Conservation (phyloP, 2,888 invertebrate genomes). For the Ethmia dodecea region DNA sequence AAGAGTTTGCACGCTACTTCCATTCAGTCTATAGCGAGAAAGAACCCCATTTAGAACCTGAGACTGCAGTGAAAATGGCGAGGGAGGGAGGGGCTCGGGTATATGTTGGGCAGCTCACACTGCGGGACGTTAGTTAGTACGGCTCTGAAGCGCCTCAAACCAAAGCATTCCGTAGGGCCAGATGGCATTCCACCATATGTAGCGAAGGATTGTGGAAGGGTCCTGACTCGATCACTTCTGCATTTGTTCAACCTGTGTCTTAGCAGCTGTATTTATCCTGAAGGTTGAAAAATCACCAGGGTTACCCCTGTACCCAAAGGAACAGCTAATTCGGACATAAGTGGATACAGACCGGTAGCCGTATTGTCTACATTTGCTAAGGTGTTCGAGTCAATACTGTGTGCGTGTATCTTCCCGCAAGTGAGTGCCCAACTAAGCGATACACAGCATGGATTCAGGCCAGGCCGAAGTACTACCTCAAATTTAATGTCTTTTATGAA, state of each 20-base stretch:
- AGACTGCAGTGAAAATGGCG: constrained; percentile 1
- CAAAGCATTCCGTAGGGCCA: constrained; percentile 14
- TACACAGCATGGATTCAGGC: constrained; percentile 7
- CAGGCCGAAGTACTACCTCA: constrained; percentile 4
- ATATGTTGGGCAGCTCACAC: background rate
- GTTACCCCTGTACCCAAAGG: constrained; percentile 14
- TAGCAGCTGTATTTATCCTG: constrained; percentile 1
- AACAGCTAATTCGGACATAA: constrained; percentile 1
- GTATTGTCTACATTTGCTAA: constrained; percentile 12
- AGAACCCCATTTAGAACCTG: constrained; percentile 4
- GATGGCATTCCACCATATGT: constrained; percentile 16
- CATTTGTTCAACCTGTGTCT: constrained; percentile 12
- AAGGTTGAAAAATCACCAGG: constrained; percentile 11
- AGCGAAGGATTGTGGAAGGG: constrained; percentile 9
- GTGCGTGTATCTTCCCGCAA: background rate
- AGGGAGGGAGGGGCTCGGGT: constrained; percentile 3
- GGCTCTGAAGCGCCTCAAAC: constrained; percentile 4
- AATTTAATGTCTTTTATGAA: background rate
- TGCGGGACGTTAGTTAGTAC: constrained; percentile 1
- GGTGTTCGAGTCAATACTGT: constrained; percentile 4
- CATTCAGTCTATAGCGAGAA: constrained; percentile 7
- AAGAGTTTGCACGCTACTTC: constrained; percentile 14
- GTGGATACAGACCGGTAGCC: constrained; percentile 10
- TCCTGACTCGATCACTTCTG: constrained; percentile 6
- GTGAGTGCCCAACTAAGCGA: constrained; percentile 2